Evolutionary conservation across 2,113 vertebrate species (phyloP).

Genomic region (Dunckerocampus dactyliophorus): DNA sequence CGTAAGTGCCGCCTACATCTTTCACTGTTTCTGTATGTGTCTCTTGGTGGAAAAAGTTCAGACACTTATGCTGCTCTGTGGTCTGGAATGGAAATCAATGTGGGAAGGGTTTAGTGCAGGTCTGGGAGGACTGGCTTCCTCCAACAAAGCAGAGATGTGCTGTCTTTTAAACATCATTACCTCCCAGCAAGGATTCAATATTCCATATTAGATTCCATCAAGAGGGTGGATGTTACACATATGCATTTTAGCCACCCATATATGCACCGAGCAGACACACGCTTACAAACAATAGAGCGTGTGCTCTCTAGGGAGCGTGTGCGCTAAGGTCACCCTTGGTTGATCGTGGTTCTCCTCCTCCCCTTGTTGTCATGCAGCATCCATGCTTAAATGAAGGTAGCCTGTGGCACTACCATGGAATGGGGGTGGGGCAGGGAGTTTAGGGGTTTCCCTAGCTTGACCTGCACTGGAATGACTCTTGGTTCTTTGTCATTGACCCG

Average conservation of each 20-base stretch:
- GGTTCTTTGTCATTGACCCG: conserved; percentile 35
- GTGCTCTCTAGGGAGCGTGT: conserved; percentile 41
- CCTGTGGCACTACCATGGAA: conserved; percentile 21
- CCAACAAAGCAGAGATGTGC: conserved; percentile 37
- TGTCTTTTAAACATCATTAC: conserved; percentile 50
- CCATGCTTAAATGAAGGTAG: conserved; percentile 38
- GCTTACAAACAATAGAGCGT: conserved; percentile 45
- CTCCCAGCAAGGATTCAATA: conserved; percentile 36
- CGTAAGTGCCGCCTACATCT: background rate
- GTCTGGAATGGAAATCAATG: conserved; percentile 56
- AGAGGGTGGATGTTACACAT: conserved; percentile 38
- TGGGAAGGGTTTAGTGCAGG: conserved; percentile 35
- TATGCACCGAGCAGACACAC: conserved; percentile 44
- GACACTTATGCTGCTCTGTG: background rate
- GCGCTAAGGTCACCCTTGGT: conserved; percentile 34
- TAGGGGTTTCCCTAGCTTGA: conserved; percentile 34
- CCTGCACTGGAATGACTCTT: conserved; percentile 51
- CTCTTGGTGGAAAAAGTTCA: background rate
- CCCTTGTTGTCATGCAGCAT: conserved; percentile 26
- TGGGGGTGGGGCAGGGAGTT: conserved; percentile 23
- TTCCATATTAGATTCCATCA: conserved; percentile 45
- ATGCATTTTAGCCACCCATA: conserved; percentile 31
- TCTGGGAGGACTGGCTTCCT: conserved; percentile 28
- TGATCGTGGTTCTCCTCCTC: conserved; percentile 34
- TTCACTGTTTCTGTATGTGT: background rate